These are phyloP conservation scores for Pogonognathellus flavescens DNA, from an alignment of 1,140 invertebrate genomes.

Conservation along the genomic window DNA sequence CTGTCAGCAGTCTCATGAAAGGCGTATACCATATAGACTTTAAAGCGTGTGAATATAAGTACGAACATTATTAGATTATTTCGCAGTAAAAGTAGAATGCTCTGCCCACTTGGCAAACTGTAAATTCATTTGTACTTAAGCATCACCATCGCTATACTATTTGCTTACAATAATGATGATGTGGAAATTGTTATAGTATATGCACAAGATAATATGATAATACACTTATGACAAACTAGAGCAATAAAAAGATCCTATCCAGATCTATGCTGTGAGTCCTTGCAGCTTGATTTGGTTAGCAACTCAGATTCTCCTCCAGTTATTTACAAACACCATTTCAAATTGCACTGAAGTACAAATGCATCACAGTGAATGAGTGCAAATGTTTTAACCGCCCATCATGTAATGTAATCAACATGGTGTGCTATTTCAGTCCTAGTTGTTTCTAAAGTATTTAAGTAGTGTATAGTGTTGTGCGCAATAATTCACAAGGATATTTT, in stretches of 20 bases:
- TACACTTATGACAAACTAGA: not conserved
- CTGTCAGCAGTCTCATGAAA: too few species aligned
- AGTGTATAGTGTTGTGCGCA: not conserved
- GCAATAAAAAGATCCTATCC: not conserved
- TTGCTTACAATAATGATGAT: too few species aligned
- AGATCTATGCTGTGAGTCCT: not conserved
- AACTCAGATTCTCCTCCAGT: too few species aligned
- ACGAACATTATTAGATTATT: too few species aligned
- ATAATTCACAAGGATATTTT: not conserved
- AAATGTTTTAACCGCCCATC: not conserved
- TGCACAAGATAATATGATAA: not conserved
- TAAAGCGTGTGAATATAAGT: too few species aligned
- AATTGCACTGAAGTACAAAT: too few species aligned
- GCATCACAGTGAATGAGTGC: not conserved
- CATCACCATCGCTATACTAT: not conserved
- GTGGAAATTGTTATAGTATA: too few species aligned
- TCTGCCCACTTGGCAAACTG: slow-evolving; percentile 1
- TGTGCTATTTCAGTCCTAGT: not conserved
- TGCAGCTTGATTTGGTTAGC: not conserved
- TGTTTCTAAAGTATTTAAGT: not conserved
- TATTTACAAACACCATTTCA: too few species aligned
- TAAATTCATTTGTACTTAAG: not conserved
- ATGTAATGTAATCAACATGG: not conserved
- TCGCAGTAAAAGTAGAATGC: too few species aligned
- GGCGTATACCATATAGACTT: too few species aligned